Evolutionary conservation across 2,888 invertebrate genomes (phyloP).

Genomic region (Xylocampa areola): DNA sequence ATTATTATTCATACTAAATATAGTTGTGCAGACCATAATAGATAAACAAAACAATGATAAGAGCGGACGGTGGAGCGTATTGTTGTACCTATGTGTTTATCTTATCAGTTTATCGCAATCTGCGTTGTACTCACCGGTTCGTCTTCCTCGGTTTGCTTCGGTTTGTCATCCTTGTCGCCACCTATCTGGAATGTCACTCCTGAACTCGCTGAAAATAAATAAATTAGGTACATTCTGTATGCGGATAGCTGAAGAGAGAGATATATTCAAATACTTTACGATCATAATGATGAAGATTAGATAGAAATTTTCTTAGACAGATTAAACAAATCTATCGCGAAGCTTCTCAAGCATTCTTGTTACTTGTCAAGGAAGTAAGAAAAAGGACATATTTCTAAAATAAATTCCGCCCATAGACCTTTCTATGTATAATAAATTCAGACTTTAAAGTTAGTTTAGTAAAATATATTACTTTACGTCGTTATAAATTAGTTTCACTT

Average conservation of each 20-base stretch:
- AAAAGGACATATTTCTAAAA: no score
- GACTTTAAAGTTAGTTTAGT: no score
- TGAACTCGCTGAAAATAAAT: slow-evolving; percentile 81
- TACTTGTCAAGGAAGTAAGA: no score
- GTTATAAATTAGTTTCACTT: slow-evolving; percentile 35
- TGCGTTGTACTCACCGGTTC: slow-evolving; percentile 83
- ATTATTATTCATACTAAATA: slow-evolving; percentile 45
- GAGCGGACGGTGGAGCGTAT: slow-evolving; percentile 52
- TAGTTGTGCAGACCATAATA: slow-evolving; percentile 51
- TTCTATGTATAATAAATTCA: no score
- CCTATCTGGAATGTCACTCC: slow-evolving; percentile 93
- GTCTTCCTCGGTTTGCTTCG: slow-evolving; percentile 88
- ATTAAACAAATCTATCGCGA: no score
- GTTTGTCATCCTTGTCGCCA: slow-evolving; percentile 90
- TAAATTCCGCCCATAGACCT: no score
- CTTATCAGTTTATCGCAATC: slow-evolving; percentile 63
- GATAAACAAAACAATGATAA: slow-evolving; percentile 63
- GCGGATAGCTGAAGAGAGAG: neutral
- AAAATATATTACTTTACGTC: slow-evolving; percentile 4
- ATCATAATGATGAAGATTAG: no score
- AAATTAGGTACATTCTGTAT: neutral
- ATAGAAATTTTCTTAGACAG: no score
- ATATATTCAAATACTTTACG: no score
- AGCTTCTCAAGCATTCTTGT: no score
- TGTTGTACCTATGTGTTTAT: slow-evolving; percentile 63